phyloP scores from a whole-genome alignment of 2,113 vertebrate genomes.

The Mastomys natalensis region DNA sequence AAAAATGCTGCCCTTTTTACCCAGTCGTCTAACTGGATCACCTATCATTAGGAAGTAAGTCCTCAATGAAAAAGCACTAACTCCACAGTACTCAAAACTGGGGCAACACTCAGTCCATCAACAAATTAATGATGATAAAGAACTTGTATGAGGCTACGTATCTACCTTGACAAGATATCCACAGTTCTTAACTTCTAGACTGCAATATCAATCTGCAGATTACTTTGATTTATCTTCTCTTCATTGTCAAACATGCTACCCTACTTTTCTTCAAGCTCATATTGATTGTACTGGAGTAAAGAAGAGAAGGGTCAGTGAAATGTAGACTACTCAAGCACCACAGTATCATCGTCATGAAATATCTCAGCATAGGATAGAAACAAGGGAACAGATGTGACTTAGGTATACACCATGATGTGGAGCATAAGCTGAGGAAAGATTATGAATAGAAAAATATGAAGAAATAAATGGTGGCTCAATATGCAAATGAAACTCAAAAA shows the following conservation, averaged over 20 bases:
- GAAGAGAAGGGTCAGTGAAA: not conserved
- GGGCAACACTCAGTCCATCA: not conserved
- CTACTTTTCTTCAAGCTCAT: not conserved
- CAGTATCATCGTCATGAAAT: not conserved
- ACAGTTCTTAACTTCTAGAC: not conserved
- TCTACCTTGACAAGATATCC: not conserved
- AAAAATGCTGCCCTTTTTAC: not conserved
- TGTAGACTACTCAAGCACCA: not conserved
- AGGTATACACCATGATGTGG: not conserved
- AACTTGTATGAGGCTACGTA: not conserved
- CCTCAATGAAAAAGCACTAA: not conserved
- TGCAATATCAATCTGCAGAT: not conserved
- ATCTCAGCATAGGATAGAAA: not conserved
- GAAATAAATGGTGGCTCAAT: not conserved
- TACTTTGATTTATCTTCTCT: not conserved
- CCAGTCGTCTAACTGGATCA: slow-evolving; percentile 26
- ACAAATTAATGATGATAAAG: not conserved
- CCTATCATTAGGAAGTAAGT: not conserved
- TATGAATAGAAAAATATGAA: not conserved
- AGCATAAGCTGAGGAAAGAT: not conserved
- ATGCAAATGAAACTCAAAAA: not conserved
- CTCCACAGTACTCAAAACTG: not conserved
- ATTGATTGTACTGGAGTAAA: not conserved
- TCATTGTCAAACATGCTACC: not conserved
- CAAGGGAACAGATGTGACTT: not conserved